Base-by-base conservation (phyloP, 2,113 vertebrate genomes). In the Cochlearius cochlearius region DNA sequence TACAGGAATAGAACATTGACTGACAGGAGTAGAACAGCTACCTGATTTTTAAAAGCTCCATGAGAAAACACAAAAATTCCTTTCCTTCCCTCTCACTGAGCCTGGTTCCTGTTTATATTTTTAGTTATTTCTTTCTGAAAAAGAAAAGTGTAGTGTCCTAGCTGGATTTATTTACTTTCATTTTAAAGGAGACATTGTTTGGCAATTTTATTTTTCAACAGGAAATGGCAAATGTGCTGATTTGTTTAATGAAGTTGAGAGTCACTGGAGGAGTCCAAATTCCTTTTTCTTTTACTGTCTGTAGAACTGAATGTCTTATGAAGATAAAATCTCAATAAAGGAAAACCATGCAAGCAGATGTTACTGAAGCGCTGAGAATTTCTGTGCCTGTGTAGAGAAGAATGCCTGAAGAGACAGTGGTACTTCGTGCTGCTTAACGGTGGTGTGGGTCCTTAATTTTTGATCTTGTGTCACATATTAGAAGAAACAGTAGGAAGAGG, bases 211-310 rank as follows among this genome's bases (percentile, higher is more conserved):
- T 86, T 92, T 93, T 95, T 83, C 94, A 95, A 93, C 75, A 96
- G 96, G 96, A 97, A 93, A 78, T 89, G 36, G 36, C 60, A 86
- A 92, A 78, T 94, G 88, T 94, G 72, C 72, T 88, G 75, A 74
- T 86, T 94, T 96, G 68, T 94, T 93, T 96, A 94, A 96, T 84
- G 59, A 67, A 74, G 90, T 78, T 74, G 60, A 80, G 47, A 86
- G 90, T 93, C 88, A 74, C 86, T 71, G 60, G 41, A 86, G 88
- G 83, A 86, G 72, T 92, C 90, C 92, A 60, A 84, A 81, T 84
- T 93, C 22, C 30, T 71, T 80, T 76, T 71, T 62, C 38, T 88
- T 90, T 88, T 91, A 23, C 60, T 77, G 21, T 79, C 27, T 52
- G 16, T 80, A 34, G 47, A 92, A 71, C 17, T 71, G 52, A 63